A percentile compares a stretch with the other conserved stretches of the same genome.
Evolutionary conservation across 2,797 vertebrate species (phyloP).

Genomic region (Sebastiscus albofasciatus): DNA sequence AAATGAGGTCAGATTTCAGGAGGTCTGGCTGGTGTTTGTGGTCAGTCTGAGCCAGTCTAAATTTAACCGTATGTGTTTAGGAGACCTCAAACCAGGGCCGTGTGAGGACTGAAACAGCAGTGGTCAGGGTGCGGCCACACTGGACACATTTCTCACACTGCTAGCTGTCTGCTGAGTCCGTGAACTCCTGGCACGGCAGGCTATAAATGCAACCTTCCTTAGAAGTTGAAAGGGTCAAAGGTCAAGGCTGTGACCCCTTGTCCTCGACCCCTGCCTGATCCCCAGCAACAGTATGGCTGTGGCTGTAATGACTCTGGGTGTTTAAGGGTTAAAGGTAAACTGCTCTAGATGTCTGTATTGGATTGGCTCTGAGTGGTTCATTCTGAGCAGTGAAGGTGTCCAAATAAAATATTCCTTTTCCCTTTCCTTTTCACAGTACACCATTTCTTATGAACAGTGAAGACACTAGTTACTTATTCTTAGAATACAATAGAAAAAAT

Average conservation of each 20-base stretch:
- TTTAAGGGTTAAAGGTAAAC: conserved; percentile 20
- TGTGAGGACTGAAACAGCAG: conserved; percentile 56
- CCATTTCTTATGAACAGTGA: background rate
- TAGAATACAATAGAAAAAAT: background rate
- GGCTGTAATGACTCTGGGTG: background rate
- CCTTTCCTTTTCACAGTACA: background rate
- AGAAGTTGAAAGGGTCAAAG: conserved; percentile 33
- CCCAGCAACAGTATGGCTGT: background rate
- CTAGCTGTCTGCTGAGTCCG: conserved; percentile 19
- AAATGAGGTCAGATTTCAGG: conserved; percentile 36
- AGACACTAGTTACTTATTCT: background rate
- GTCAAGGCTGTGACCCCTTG: conserved; percentile 19
- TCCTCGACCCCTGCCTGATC: conserved; percentile 21
- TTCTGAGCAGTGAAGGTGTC: background rate
- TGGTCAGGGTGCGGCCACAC: conserved; percentile 62
- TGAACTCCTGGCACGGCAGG: conserved; percentile 4
- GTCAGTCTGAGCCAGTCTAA: conserved; percentile 58
- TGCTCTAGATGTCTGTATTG: background rate
- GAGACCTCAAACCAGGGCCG: conserved; percentile 53
- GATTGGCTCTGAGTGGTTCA: background rate
- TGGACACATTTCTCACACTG: conserved; percentile 53
- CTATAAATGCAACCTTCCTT: conserved; percentile 41
- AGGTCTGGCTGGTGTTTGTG: conserved; percentile 57
- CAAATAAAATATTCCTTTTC: background rate
- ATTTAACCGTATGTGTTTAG: conserved; percentile 70